A percentile compares a stretch with the other conserved stretches of the same genome.
Conservation (phyloP, 2,888 invertebrate genomes). For the Caenorhabditis sp. region DNA sequence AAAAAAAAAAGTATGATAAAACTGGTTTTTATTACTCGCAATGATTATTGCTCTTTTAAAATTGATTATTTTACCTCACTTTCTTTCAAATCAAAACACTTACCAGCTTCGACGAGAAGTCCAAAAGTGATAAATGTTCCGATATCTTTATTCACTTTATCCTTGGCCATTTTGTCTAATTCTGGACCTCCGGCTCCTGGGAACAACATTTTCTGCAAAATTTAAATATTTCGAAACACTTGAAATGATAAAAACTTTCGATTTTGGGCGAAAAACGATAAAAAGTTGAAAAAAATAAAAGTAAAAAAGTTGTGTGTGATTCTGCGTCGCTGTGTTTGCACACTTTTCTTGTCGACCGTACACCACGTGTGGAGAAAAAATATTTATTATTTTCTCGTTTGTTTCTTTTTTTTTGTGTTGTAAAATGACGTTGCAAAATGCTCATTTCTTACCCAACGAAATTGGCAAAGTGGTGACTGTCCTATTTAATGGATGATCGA, state of each 20-base stretch:
- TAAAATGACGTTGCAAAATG: background rate
- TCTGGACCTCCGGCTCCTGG: constrained; percentile 44
- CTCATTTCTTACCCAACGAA: background rate
- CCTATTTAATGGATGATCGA: background rate
- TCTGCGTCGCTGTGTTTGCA: background rate
- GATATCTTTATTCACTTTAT: constrained; percentile 37
- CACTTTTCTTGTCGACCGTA: background rate
- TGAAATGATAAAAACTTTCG: background rate
- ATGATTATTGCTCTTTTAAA: background rate
- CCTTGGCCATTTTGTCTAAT: constrained; percentile 40
- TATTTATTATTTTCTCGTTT: background rate
- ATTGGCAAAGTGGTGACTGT: background rate
- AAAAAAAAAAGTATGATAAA: no score
- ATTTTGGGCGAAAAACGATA: constrained; percentile 5
- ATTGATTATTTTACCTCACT: background rate
- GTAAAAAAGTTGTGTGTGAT: constrained; percentile 2
- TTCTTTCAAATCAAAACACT: background rate
- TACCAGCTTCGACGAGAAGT: constrained; percentile 41
- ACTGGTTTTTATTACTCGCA: constrained; percentile 5
- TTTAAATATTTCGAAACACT: background rate
- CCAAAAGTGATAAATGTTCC: constrained; percentile 42
- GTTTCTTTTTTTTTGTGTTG: background rate
- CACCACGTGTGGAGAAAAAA: constrained; percentile 1
- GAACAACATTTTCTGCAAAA: constrained; percentile 27
- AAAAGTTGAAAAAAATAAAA: constrained; percentile 5